phyloP scores from a whole-genome alignment of 2,888 invertebrate species.

The Heliconius aoede region DNA sequence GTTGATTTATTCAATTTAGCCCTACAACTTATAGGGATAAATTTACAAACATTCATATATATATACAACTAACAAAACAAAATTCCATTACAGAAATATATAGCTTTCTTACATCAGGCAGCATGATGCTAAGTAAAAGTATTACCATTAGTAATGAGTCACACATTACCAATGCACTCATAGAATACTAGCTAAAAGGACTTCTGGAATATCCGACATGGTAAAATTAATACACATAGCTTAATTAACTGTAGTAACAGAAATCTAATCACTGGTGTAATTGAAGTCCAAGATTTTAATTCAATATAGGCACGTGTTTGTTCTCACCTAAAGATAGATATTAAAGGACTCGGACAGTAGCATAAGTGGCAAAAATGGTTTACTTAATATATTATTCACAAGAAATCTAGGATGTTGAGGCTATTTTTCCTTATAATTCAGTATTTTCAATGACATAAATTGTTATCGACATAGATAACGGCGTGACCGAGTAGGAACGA shows the following conservation, averaged over 20 bases:
- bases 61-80: not conserved
- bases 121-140: not conserved
- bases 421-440: conserved; percentile 11
- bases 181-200: not conserved
- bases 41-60: not conserved
- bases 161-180: conserved; percentile 6
- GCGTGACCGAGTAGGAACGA: conserved; percentile 71
- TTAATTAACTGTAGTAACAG: not conserved
- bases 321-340: conserved; percentile 6
- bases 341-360: not conserved
- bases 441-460: conserved; percentile 50
- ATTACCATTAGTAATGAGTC: conserved; percentile 17
- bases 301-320: conserved; percentile 40
- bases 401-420: not conserved
- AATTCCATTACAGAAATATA: not conserved
- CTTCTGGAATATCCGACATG: not conserved
- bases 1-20: not conserved
- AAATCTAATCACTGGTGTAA: not conserved
- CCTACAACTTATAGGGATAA: not conserved
- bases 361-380: not conserved
- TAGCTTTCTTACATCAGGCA: not conserved
- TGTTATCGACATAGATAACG: conserved; percentile 77
- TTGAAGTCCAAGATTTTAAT: conserved; percentile 13
- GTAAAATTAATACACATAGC: not conserved
- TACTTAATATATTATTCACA: not conserved